Percentiles rank a stretch among this genome's conserved stretches.
phyloP scores from a whole-genome alignment of 2,888 invertebrate species.

The Ceraclea dissimilis region DNA sequence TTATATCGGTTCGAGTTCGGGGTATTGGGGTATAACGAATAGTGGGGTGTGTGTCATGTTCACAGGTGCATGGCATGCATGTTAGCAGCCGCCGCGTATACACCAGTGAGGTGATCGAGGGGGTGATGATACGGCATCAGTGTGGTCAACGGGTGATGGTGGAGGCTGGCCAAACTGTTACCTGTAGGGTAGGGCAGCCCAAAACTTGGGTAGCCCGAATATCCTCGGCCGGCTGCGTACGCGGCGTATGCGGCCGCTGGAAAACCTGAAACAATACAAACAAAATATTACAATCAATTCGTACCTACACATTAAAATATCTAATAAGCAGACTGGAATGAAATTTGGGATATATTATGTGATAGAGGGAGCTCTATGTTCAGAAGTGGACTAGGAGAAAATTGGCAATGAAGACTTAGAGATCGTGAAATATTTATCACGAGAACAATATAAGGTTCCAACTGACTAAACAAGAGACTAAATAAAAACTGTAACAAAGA shows the following conservation, averaged over 20 bases:
- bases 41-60: conserved; percentile 36
- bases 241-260: conserved; percentile 93
- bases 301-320: neutral
- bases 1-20: too few relatives aligned
- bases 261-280: conserved; percentile 59
- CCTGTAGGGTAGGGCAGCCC: conserved; percentile 97
- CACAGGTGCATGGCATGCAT: conserved; percentile 75
- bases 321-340: too few relatives aligned
- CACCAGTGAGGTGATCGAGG: conserved; percentile 48
- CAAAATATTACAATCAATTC: neutral
- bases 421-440: too few relatives aligned
- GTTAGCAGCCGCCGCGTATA: conserved; percentile 49
- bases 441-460: too few relatives aligned
- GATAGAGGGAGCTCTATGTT: too few relatives aligned
- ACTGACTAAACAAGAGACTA: too few relatives aligned
- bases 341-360: too few relatives aligned
- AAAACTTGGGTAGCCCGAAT: conserved; percentile 96
- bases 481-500: too few relatives aligned
- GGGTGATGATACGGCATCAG: conserved; percentile 60
- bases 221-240: conserved; percentile 93
- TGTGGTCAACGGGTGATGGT: conserved; percentile 57
- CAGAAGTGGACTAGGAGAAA: too few relatives aligned
- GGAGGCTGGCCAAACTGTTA: conserved; percentile 79
- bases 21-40: conserved; percentile 7
- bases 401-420: too few relatives aligned